These are phyloP conservation scores for Rattus rattus DNA, from an alignment of 2,113 vertebrate genomes.

Conservation along the genomic window DNA sequence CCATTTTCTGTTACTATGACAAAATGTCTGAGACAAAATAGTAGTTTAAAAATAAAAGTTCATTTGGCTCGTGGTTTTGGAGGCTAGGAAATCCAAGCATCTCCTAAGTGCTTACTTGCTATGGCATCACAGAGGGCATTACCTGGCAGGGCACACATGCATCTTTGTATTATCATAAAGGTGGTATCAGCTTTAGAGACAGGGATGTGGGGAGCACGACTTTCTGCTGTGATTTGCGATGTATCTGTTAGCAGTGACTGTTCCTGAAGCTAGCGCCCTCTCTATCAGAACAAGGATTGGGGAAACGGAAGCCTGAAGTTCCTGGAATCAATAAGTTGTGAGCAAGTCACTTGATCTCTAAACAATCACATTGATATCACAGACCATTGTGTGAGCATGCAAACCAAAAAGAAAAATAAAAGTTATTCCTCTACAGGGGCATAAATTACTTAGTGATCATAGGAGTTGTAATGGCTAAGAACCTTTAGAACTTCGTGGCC, in stretches of 20 bases:
- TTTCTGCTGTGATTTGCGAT: background rate
- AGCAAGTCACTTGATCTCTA: background rate
- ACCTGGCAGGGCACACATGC: background rate
- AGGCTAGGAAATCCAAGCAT: background rate
- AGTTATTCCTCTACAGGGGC: background rate
- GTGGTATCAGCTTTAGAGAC: background rate
- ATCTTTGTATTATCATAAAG: background rate
- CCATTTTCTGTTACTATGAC: background rate
- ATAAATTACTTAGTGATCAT: background rate
- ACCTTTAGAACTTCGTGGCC: background rate
- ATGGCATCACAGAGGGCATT: too few relatives aligned
- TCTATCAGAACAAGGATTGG: background rate
- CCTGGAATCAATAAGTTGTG: background rate
- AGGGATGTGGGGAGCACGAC: rapidly evolving
- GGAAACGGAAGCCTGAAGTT: background rate
- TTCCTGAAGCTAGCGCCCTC: background rate
- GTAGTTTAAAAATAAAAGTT: background rate
- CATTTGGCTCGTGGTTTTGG: background rate
- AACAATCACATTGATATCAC: background rate
- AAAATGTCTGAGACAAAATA: background rate
- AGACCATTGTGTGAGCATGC: background rate
- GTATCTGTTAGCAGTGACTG: background rate
- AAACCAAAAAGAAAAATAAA: background rate
- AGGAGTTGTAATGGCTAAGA: background rate
- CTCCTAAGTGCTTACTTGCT: background rate